phyloP scores from a whole-genome alignment of 1,140 invertebrate genomes.

The Solenopsis fugax region DNA sequence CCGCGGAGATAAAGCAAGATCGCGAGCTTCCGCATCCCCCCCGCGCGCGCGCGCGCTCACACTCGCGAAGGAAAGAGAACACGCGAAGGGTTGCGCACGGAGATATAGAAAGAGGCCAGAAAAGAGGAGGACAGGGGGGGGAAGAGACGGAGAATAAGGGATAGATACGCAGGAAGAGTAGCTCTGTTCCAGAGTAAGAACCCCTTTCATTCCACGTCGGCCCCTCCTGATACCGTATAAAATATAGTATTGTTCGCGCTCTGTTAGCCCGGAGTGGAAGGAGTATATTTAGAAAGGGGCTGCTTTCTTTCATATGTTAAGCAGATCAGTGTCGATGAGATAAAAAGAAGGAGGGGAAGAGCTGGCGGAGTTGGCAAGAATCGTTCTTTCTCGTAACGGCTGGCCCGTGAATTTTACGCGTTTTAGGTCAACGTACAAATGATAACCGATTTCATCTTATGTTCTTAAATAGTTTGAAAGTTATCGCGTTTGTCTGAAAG shows the following conservation, averaged over 20 bases:
- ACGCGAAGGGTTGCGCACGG: constrained; percentile 4
- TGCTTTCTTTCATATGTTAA: constrained; percentile 84
- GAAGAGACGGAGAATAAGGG: constrained; percentile 25
- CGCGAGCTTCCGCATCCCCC: constrained; percentile 66
- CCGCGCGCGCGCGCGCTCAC: constrained; percentile 23
- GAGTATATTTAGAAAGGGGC: constrained; percentile 83
- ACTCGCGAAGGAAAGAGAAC: constrained; percentile 38
- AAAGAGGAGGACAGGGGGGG: constrained; percentile 12
- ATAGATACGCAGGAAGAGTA: constrained; percentile 38
- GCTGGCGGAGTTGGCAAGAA: not conserved
- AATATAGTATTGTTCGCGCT: constrained; percentile 84
- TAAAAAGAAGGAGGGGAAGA: constrained; percentile 33
- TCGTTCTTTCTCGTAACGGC: not conserved
- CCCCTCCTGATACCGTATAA: constrained; percentile 82
- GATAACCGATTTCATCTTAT: constrained; percentile 65
- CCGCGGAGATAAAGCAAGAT: constrained; percentile 70
- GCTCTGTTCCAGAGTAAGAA: constrained; percentile 73
- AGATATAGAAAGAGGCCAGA: constrained; percentile 18
- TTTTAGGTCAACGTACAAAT: constrained; percentile 33
- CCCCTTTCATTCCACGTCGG: constrained; percentile 78
- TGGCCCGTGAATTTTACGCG: constrained; percentile 24
- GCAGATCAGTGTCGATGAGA: constrained; percentile 82
- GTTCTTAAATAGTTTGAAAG: constrained; percentile 43
- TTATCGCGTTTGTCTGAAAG: not conserved
- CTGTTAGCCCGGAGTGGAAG: constrained; percentile 81